Percentiles rank a stretch among this genome's conserved stretches.
Evolutionary conservation across 2,113 vertebrate species (phyloP).

Genomic region (Theristicus caerulescens): DNA sequence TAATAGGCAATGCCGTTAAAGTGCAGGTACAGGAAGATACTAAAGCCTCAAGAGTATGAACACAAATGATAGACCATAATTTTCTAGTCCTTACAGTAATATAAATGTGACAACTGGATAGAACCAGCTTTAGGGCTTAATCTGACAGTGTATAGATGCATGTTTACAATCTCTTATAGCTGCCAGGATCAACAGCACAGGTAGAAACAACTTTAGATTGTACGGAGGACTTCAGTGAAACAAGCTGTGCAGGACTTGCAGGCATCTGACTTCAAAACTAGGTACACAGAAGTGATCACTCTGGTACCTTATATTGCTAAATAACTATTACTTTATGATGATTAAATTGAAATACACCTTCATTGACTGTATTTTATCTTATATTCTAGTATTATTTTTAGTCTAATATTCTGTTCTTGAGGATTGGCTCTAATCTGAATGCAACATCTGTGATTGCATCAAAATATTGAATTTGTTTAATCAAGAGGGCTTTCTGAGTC

Average conservation of each 20-base stretch:
- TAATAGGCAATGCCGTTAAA: not conserved
- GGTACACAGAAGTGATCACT: too few species aligned
- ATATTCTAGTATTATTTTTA: not conserved
- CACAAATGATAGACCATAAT: not conserved
- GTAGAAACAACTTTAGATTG: not conserved
- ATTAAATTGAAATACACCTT: not conserved
- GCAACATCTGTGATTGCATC: not conserved
- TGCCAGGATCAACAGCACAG: not conserved
- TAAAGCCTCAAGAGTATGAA: not conserved
- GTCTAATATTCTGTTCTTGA: not conserved
- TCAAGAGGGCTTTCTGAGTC: not conserved
- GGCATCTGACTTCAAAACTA: not conserved
- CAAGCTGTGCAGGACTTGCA: not conserved
- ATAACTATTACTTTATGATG: not conserved
- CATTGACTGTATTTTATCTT: not conserved
- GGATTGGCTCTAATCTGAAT: not conserved
- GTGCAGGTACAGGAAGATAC: rapidly evolving
- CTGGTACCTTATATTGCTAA: not conserved
- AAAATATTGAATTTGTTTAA: not conserved
- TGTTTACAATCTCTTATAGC: not conserved
- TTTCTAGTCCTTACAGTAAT: not conserved
- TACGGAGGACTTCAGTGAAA: not conserved
- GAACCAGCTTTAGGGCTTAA: not conserved
- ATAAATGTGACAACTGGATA: not conserved
- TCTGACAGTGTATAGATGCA: not conserved